phyloP scores from a whole-genome alignment of 2,888 invertebrate genomes.

The Dione vanillae region DNA sequence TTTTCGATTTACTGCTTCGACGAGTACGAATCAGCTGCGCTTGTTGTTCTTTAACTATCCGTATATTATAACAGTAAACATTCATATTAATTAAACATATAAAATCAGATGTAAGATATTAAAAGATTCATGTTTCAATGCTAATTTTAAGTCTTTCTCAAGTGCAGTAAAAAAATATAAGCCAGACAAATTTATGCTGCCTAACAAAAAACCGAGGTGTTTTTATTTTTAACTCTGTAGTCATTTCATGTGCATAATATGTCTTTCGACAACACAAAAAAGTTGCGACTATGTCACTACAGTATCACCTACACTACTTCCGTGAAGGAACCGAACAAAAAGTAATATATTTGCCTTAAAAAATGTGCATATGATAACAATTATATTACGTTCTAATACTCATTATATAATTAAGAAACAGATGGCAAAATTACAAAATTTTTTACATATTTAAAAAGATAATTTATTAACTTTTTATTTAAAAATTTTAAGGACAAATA shows the following conservation, averaged over 20 bases:
- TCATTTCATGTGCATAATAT: constrained; percentile 49
- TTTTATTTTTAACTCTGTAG: constrained; percentile 52
- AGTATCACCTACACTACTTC: constrained; percentile 17
- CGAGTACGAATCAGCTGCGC: constrained; percentile 53
- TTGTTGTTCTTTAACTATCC: constrained; percentile 52
- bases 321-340: constrained; percentile 1
- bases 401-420: neutral
- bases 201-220: constrained; percentile 44
- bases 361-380: neutral
- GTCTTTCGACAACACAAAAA: constrained; percentile 41
- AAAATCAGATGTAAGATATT: neutral
- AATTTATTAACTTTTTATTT: neutral
- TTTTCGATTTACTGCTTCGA: constrained; percentile 62
- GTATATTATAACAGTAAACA: constrained; percentile 24
- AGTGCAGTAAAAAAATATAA: constrained; percentile 9
- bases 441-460: neutral
- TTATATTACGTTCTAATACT: neutral
- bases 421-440: neutral
- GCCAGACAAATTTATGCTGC: constrained; percentile 33
- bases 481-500: neutral
- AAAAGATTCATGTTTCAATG: neutral
- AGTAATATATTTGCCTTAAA: neutral
- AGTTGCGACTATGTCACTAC: constrained; percentile 25
- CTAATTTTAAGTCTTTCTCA: neutral
- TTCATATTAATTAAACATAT: neutral